A percentile compares a stretch with the other conserved stretches of the same genome.
These are phyloP conservation scores for Ichneumoninae sp. DNA, from an alignment of 2,888 invertebrate genomes.

Conservation along the genomic window DNA sequence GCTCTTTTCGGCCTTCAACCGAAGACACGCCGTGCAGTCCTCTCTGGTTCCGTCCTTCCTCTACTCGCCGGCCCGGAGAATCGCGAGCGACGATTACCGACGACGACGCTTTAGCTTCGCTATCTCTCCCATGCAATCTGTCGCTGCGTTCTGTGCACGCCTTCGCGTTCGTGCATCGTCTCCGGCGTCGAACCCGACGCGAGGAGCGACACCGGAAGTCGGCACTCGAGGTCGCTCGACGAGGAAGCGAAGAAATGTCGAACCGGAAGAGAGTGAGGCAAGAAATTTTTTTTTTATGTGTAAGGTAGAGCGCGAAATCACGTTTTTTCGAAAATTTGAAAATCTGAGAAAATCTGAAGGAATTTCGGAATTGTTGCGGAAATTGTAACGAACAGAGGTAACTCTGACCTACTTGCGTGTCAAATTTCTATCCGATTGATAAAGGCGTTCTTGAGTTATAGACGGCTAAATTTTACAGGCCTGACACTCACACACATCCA, in stretches of 20 bases:
- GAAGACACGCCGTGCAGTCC: conserved; percentile 39
- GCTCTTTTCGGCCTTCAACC: conserved; percentile 43
- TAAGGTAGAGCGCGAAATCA: too few relatives aligned
- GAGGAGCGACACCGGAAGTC: not conserved
- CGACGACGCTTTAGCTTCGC: conserved; percentile 1
- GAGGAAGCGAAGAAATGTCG: not conserved
- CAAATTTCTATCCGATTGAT: too few relatives aligned
- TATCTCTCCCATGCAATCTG: conserved; percentile 10
- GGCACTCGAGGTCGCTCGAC: not conserved
- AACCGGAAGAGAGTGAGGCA: not conserved
- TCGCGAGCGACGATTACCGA: conserved; percentile 30
- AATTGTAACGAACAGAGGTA: too few relatives aligned
- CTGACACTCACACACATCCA: too few relatives aligned
- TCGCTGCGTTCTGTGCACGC: not conserved
- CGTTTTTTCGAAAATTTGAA: too few relatives aligned
- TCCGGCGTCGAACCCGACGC: not conserved
- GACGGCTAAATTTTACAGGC: too few relatives aligned
- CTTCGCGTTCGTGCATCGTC: not conserved
- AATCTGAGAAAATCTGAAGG: too few relatives aligned
- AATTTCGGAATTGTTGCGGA: too few relatives aligned
- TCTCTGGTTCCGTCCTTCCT: conserved; percentile 42
- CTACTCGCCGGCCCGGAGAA: conserved; percentile 40
- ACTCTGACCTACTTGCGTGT: too few relatives aligned
- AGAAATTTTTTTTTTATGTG: not conserved
- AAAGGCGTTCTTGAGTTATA: too few relatives aligned